Conservation (phyloP, 2,888 invertebrate species). For the Cynaeus angustus region DNA sequence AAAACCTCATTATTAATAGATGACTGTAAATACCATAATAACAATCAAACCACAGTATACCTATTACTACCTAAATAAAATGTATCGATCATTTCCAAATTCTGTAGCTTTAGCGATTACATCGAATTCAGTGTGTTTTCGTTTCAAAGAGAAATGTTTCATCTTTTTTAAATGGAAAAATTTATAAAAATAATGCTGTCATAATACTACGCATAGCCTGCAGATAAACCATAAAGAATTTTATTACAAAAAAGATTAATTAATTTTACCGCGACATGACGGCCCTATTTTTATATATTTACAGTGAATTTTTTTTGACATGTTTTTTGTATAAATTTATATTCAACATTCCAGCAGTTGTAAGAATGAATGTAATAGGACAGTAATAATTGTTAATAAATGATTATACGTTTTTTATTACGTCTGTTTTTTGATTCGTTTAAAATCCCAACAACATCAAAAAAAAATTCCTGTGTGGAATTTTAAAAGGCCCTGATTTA, state of each 20-base stretch:
- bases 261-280: slow-evolving; percentile 11
- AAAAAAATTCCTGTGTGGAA: slow-evolving; percentile 28
- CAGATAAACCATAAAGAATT: slow-evolving; percentile 17
- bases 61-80: slow-evolving; percentile 30
- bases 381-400: slow-evolving; percentile 55
- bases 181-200: slow-evolving; percentile 36
- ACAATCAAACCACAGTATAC: slow-evolving; percentile 41
- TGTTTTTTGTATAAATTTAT: slow-evolving; percentile 16
- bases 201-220: slow-evolving; percentile 15
- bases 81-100: slow-evolving; percentile 39
- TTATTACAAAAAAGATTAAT: slow-evolving; percentile 16
- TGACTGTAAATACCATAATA: slow-evolving; percentile 40
- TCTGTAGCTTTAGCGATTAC: slow-evolving; percentile 45
- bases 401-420: slow-evolving; percentile 56
- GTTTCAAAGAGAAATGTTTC: slow-evolving; percentile 39
- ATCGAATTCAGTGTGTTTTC: slow-evolving; percentile 49
- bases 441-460: slow-evolving; percentile 7
- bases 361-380: slow-evolving; percentile 52
- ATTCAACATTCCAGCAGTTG: slow-evolving; percentile 37
- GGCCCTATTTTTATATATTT: slow-evolving; percentile 34
- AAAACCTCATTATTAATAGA: too few species aligned
- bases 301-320: background rate
- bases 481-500: slow-evolving; percentile 42
- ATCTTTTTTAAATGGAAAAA: slow-evolving; percentile 23
- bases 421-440: slow-evolving; percentile 26